A percentile compares a stretch with the other conserved stretches of the same genome.
Evolutionary conservation across 2,113 vertebrate species (phyloP).

Genomic region (Trematocara marginatum): DNA sequence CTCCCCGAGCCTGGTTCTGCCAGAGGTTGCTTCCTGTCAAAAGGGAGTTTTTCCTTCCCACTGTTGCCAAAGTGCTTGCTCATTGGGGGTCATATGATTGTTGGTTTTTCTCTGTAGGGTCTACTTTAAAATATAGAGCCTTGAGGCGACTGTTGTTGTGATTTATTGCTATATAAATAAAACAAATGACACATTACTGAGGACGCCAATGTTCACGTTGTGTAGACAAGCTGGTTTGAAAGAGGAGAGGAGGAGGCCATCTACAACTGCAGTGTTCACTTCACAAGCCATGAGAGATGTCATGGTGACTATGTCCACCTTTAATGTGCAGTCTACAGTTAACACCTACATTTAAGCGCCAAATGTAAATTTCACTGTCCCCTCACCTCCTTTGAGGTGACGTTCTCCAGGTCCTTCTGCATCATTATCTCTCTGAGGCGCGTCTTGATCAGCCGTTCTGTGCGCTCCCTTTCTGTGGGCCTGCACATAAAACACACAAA

Average conservation of each 20-base stretch:
- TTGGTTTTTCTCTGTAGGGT: neutral
- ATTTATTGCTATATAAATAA: neutral
- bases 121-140: neutral
- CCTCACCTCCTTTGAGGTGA: conserved; percentile 94
- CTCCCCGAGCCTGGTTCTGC: neutral
- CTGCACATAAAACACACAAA: conserved; percentile 63
- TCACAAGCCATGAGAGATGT: neutral
- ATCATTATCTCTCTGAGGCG: conserved; percentile 97
- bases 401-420: conserved; percentile 97
- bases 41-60: neutral
- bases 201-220: neutral
- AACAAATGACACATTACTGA: neutral
- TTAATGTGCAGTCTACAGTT: neutral
- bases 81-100: neutral
- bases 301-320: neutral
- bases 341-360: neutral
- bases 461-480: conserved; percentile 93
- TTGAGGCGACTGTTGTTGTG: neutral
- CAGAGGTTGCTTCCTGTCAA: neutral
- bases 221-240: neutral
- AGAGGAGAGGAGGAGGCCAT: neutral
- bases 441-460: conserved; percentile 89
- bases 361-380: neutral
- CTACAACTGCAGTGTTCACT: neutral
- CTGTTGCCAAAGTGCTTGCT: neutral